A percentile compares a stretch with the other conserved stretches of the same genome.
Conservation (phyloP, 2,113 vertebrate genomes). For the Plecturocebus donacophilus region DNA sequence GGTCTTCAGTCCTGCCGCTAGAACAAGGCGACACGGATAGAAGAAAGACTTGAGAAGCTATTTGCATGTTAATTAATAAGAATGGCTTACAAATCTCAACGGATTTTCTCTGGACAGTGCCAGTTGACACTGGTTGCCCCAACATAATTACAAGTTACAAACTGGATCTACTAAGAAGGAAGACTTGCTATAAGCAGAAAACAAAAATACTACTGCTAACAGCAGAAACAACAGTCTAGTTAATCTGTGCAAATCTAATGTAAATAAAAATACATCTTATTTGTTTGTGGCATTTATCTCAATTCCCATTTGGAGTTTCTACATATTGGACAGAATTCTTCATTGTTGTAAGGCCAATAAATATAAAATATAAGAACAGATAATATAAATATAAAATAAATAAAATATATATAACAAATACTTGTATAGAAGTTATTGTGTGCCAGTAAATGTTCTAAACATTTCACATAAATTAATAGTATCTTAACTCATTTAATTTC, state of each 20-base stretch:
- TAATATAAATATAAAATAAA: no score
- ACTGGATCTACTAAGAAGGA: background rate
- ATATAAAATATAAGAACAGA: no score
- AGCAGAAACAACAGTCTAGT: background rate
- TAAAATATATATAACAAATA: background rate
- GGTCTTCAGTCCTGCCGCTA: background rate
- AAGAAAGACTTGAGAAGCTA: slow-evolving; percentile 24
- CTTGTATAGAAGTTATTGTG: background rate
- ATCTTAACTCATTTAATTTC: background rate
- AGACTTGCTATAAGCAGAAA: background rate
- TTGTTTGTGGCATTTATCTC: background rate
- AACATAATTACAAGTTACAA: background rate
- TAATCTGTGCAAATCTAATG: background rate
- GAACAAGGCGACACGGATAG: background rate
- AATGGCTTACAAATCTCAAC: slow-evolving; percentile 37
- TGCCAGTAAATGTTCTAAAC: background rate
- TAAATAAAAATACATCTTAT: background rate
- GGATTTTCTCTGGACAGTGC: background rate
- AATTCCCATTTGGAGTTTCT: background rate
- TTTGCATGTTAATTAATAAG: slow-evolving; percentile 54
- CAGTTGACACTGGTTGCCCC: background rate
- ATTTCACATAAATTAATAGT: background rate
- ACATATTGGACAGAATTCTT: background rate
- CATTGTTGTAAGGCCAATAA: background rate
- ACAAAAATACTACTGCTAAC: background rate